A percentile compares a stretch with the other conserved stretches of the same genome.
Conservation (phyloP, 2,888 invertebrate genomes). For the Heliconius hortense region DNA sequence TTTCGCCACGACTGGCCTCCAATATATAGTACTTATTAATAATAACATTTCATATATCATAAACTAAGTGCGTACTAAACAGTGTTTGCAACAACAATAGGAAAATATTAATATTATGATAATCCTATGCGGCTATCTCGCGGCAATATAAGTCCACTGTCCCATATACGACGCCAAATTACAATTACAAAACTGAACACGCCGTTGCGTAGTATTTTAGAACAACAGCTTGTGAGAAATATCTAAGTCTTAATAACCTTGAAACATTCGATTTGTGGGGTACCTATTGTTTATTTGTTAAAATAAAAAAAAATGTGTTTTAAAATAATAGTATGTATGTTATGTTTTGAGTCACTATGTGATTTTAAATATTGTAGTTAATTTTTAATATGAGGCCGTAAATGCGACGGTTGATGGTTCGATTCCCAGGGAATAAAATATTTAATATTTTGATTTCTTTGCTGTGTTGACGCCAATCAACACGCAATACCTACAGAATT, state of each 20-base stretch:
- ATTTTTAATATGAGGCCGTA: not conserved
- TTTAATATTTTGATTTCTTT: not conserved
- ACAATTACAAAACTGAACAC: conserved; percentile 33
- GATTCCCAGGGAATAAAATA: not conserved
- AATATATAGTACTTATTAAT: too few relatives aligned
- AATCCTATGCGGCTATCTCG: conserved; percentile 30
- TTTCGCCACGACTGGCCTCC: too few relatives aligned
- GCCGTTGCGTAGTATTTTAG: conserved; percentile 22
- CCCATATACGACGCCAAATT: conserved; percentile 33
- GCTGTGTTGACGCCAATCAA: not conserved
- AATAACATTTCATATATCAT: too few relatives aligned
- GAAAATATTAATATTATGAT: conserved; percentile 33
- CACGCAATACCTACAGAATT: not conserved
- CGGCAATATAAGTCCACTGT: conserved; percentile 28
- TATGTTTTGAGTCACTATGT: not conserved
- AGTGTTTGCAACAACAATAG: conserved; percentile 14
- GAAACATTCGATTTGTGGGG: conserved; percentile 1
- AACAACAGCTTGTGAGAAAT: conserved; percentile 5
- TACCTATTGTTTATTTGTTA: not conserved
- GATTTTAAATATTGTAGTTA: too few relatives aligned
- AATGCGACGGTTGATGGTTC: not conserved
- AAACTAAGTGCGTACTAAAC: not conserved
- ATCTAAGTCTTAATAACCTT: conserved; percentile 21
- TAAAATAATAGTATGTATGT: not conserved
- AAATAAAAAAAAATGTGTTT: not conserved